A percentile compares a stretch with the other conserved stretches of the same genome.
phyloP scores from a whole-genome alignment of 1,140 invertebrate genomes.

The Pseudomyrmex pallidus region DNA sequence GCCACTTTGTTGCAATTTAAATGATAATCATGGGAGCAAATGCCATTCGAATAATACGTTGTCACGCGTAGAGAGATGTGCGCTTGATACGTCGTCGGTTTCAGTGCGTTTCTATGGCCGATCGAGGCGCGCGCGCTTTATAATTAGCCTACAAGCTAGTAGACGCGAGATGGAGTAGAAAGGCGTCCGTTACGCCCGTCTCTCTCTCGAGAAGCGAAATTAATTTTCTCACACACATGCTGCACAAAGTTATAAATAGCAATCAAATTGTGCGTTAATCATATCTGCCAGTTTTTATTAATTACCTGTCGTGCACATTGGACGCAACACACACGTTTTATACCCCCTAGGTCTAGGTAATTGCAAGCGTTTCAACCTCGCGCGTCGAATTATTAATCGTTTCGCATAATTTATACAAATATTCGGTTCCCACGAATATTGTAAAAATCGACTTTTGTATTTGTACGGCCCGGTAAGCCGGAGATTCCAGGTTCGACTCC shows the following conservation, averaged over 20 bases:
- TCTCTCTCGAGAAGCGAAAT: conserved; percentile 52
- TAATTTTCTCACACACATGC: conserved; percentile 41
- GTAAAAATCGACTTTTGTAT: not conserved
- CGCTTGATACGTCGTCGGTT: conserved; percentile 22
- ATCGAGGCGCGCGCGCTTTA: conserved; percentile 30
- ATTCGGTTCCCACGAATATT: not conserved
- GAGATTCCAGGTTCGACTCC: no score
- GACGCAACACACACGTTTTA: not conserved
- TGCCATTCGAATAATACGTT: conserved; percentile 49
- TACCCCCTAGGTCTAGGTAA: not conserved
- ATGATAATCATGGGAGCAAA: conserved; percentile 47
- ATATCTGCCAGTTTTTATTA: conserved; percentile 30
- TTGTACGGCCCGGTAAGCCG: no score
- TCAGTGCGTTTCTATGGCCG: not conserved
- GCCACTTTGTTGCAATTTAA: conserved; percentile 54
- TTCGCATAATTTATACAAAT: not conserved
- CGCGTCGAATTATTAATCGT: not conserved
- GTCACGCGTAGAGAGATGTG: conserved; percentile 16
- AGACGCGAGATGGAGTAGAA: conserved; percentile 18
- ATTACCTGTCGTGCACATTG: conserved; percentile 20
- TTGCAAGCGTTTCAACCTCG: conserved; percentile 8
- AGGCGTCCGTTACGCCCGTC: conserved; percentile 1
- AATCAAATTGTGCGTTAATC: conserved; percentile 25
- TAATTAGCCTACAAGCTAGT: conserved; percentile 32
- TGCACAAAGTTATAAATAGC: conserved; percentile 16